Percentiles rank a stretch among this genome's conserved stretches.
phyloP scores from a whole-genome alignment of 2,888 invertebrate genomes.

The Papilio demoleus region DNA sequence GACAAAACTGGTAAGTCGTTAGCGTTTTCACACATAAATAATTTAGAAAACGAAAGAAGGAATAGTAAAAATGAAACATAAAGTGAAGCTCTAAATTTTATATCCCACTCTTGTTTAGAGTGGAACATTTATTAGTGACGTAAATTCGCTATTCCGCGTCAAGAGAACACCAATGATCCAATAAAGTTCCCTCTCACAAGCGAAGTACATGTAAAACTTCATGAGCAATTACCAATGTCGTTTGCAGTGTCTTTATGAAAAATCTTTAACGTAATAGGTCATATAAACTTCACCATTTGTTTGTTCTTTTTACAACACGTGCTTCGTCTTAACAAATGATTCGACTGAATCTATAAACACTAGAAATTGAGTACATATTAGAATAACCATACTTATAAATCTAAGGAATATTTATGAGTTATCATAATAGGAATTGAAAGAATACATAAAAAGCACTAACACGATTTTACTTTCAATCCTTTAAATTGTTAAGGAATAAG shows the following conservation, averaged over 20 bases:
- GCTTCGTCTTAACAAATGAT: neutral
- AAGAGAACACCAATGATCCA: constrained; percentile 81
- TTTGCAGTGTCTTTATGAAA: constrained; percentile 21
- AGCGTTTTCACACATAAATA: neutral
- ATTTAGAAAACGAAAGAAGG: constrained; percentile 11
- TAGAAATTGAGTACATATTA: neutral
- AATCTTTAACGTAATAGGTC: constrained; percentile 6
- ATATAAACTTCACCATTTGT: constrained; percentile 8
- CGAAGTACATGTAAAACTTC: constrained; percentile 77
- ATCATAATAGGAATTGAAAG: no score
- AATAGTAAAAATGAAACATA: constrained; percentile 72
- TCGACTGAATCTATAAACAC: neutral
- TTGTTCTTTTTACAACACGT: constrained; percentile 5
- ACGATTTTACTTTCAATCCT: neutral
- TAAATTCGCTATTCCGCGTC: constrained; percentile 82
- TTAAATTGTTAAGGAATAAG: neutral
- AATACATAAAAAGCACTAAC: no score
- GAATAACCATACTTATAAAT: no score
- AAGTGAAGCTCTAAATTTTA: constrained; percentile 81
- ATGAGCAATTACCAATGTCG: constrained; percentile 73
- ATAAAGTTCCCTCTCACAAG: constrained; percentile 73
- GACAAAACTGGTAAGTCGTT: neutral
- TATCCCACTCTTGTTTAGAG: constrained; percentile 81
- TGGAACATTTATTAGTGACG: constrained; percentile 79
- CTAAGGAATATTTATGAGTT: no score